A percentile compares a stretch with the other conserved stretches of the same genome.
phyloP scores from a whole-genome alignment of 2,888 invertebrate genomes.

The Drepana falcataria region DNA sequence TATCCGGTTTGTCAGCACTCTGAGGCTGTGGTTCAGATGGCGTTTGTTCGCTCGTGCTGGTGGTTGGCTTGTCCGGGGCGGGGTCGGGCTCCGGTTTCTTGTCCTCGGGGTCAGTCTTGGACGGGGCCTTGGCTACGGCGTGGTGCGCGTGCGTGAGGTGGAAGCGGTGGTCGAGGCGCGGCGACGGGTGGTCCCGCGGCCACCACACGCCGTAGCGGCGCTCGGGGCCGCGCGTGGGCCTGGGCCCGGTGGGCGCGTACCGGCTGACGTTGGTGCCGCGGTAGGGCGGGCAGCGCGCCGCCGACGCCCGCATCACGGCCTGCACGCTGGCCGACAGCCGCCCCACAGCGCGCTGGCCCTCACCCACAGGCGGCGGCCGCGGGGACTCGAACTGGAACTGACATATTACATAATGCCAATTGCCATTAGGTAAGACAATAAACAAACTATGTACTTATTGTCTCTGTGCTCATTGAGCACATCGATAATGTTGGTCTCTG shows the following conservation, averaged over 20 bases:
- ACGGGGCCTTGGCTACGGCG: conserved; percentile 8
- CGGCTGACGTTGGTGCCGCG: conserved; percentile 65
- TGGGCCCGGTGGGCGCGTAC: conserved; percentile 60
- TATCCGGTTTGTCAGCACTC: conserved; percentile 30
- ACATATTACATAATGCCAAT: background rate
- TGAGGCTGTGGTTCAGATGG: conserved; percentile 22
- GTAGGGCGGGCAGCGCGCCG: conserved; percentile 57
- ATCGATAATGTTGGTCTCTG: too few relatives aligned
- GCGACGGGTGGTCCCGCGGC: conserved; percentile 54
- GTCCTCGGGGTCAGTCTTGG: conserved; percentile 26
- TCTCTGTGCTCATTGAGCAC: too few relatives aligned
- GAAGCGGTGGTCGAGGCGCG: conserved; percentile 43
- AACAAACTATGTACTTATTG: too few relatives aligned
- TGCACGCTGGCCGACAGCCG: conserved; percentile 61
- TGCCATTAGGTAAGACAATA: too few relatives aligned
- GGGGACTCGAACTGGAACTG: conserved; percentile 69
- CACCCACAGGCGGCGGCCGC: conserved; percentile 48
- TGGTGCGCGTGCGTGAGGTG: conserved; percentile 33
- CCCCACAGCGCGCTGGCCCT: conserved; percentile 59
- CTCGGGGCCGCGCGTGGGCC: conserved; percentile 50
- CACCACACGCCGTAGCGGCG: conserved; percentile 58
- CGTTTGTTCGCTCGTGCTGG: conserved; percentile 16
- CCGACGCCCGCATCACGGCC: conserved; percentile 55
- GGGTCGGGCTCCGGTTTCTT: conserved; percentile 17
- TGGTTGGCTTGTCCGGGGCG: conserved; percentile 22